These are phyloP conservation scores for Holocentrus rufus DNA, from an alignment of 2,797 vertebrate genomes.

Conservation along the genomic window DNA sequence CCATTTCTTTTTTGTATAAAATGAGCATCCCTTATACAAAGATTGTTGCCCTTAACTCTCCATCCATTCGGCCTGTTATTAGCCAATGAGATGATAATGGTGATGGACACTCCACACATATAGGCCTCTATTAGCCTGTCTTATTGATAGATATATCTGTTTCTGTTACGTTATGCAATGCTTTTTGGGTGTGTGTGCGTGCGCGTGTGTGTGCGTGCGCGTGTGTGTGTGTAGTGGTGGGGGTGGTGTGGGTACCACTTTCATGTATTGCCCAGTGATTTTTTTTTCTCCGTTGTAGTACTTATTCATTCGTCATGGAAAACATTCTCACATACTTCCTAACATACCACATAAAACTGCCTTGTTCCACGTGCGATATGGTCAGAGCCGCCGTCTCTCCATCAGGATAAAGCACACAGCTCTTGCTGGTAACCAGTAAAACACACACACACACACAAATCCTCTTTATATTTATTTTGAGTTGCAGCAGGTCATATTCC, in stretches of 20 bases:
- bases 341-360: slow-evolving; percentile 58
- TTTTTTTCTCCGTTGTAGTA: slow-evolving; percentile 27
- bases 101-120: slow-evolving; percentile 56
- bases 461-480: slow-evolving; percentile 74
- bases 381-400: slow-evolving; percentile 47
- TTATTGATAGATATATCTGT: slow-evolving; percentile 47
- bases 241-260: slow-evolving; percentile 38
- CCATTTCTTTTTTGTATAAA: slow-evolving; percentile 40
- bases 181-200: slow-evolving; percentile 33
- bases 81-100: slow-evolving; percentile 45
- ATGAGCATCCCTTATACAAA: slow-evolving; percentile 37
- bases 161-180: slow-evolving; percentile 62
- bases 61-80: slow-evolving; percentile 34
- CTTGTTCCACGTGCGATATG: slow-evolving; percentile 58
- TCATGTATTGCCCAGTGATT: slow-evolving; percentile 46
- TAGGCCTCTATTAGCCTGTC: slow-evolving; percentile 49
- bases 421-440: slow-evolving; percentile 44
- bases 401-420: slow-evolving; percentile 67
- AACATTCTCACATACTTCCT: slow-evolving; percentile 24
- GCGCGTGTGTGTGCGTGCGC: slow-evolving; percentile 10
- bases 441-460: slow-evolving; percentile 44
- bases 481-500: slow-evolving; percentile 56
- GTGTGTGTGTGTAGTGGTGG: slow-evolving; percentile 14
- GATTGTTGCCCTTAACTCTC: slow-evolving; percentile 27
- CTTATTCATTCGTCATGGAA: slow-evolving; percentile 42